Base-by-base conservation (phyloP, 2,797 vertebrate genomes). In the Masticophis lateralis region DNA sequence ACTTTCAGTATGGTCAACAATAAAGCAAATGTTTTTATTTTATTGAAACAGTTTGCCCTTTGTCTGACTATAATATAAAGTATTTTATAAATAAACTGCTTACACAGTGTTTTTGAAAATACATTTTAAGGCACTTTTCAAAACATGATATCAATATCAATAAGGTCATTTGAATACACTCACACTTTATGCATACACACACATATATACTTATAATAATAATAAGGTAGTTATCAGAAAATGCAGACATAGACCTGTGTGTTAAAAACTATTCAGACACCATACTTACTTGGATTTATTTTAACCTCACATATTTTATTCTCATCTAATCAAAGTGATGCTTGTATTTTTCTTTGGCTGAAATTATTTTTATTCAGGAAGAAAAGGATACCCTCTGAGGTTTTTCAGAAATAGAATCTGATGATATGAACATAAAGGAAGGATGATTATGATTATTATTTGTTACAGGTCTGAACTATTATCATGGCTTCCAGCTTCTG, bases 401-500 rank as follows among this genome's bases (percentile, higher is more conserved):
- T 10, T 59, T 43, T 92, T 28, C 74, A 79, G 91, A 74, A 94
- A 86, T 13, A 88, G 90, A 95, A 63, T 22, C 32, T 88, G 79
- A 11, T 83, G 56, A 59, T 32, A 60, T 88, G 51, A 59, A 60
- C 12, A 59, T 20, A 88, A 60, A 88, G 60, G 32, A 83, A 43
- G 57, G 20, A 60, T 37, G 12, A 25, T 56, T 1, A 66, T 59
- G 59, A 43, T 94, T 87, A 91, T 96, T 95, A 91, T 66, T 91
- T 96, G 93, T 96, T 96, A 53, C 97, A 99, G 99, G 93, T 98
- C 98, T 91, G 97, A 98, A 79, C 97, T 98, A 95, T 93, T 98
- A 53, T 98, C 97, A 0, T 99, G 99, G 99, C 97, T 99, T 92
- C 99, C 99, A 28, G 99, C 98, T 55, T 99, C 98, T 0, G 74